phyloP scores from a whole-genome alignment of 2,113 vertebrate species.

The Ctenomys sociabilis region DNA sequence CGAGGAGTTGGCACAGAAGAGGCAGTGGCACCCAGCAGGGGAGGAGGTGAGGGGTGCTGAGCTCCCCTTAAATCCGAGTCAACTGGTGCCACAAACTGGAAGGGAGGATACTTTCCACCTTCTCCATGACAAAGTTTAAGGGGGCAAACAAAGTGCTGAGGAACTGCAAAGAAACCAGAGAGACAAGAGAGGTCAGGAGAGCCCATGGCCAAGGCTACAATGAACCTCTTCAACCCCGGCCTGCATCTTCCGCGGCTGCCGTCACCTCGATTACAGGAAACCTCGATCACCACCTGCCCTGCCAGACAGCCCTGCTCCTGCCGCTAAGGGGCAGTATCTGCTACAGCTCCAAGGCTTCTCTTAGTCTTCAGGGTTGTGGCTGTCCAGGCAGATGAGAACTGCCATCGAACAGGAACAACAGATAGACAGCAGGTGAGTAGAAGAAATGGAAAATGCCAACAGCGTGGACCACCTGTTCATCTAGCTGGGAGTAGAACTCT shows the following conservation, averaged over 20 bases:
- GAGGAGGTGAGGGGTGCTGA: neutral
- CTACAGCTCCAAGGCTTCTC: neutral
- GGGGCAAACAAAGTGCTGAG: slow-evolving; percentile 99
- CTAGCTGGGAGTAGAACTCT: neutral
- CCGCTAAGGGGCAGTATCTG: neutral
- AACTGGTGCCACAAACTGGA: slow-evolving; percentile 99
- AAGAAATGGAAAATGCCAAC: neutral
- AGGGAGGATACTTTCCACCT: slow-evolving; percentile 98
- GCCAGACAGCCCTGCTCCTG: neutral
- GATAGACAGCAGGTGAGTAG: neutral
- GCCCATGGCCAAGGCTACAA: neutral
- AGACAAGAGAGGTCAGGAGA: slow-evolving; percentile 61
- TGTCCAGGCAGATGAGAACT: neutral
- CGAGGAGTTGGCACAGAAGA: slow-evolving; percentile 89
- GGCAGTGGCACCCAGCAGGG: slow-evolving; percentile 78
- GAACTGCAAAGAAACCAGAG: slow-evolving; percentile 90
- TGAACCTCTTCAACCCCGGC: neutral
- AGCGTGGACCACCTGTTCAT: neutral
- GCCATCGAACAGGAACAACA: neutral
- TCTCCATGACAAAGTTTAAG: slow-evolving; percentile 99
- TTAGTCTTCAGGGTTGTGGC: neutral
- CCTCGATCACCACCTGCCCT: neutral
- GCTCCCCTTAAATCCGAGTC: slow-evolving; percentile 93
- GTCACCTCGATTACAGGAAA: neutral
- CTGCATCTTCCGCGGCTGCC: neutral